Evolutionary conservation across 92 coral and sea anemone species (phyloP).

Genomic region (Porites cylindrica): DNA sequence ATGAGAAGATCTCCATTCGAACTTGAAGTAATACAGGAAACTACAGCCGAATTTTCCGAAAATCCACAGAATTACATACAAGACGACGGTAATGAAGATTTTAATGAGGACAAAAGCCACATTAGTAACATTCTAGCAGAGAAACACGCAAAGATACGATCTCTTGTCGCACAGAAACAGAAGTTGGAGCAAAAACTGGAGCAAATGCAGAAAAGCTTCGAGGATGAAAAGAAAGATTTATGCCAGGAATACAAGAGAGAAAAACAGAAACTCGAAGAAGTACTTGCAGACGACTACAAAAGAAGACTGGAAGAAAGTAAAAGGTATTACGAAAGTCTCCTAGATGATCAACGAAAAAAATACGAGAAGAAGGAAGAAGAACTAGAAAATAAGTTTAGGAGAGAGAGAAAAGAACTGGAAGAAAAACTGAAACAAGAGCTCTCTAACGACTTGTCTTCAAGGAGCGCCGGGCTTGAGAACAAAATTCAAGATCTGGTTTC

Average conservation of each 20-base stretch:
- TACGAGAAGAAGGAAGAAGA: conserved; percentile 71
- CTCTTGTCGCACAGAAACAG: conserved; percentile 53
- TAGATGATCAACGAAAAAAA: conserved; percentile 59
- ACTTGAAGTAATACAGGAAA: not conserved
- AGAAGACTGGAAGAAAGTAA: conserved; percentile 58
- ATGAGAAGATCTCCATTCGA: conserved; percentile 1
- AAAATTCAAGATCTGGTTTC: conserved; percentile 61
- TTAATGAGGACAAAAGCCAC: conserved; percentile 19
- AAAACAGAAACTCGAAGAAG: conserved; percentile 44
- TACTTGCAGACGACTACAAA: conserved; percentile 48
- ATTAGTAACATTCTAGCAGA: conserved; percentile 33
- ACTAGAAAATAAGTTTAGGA: conserved; percentile 58
- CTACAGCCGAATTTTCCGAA: not conserved
- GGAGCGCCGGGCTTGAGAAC: conserved; percentile 57
- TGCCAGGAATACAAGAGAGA: conserved; percentile 38
- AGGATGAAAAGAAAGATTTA: conserved; percentile 49
- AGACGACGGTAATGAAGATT: not conserved
- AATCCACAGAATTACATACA: not conserved
- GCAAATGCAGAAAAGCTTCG: conserved; percentile 30
- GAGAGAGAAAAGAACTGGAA: conserved; percentile 73
- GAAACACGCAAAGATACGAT: conserved; percentile 63
- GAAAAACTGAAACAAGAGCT: conserved; percentile 73
- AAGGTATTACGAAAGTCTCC: conserved; percentile 62
- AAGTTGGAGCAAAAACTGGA: conserved; percentile 58
- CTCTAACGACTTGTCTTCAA: conserved; percentile 56